These are phyloP conservation scores for Dysdera silvatica DNA, from an alignment of 1,140 invertebrate species.

Conservation along the genomic window DNA sequence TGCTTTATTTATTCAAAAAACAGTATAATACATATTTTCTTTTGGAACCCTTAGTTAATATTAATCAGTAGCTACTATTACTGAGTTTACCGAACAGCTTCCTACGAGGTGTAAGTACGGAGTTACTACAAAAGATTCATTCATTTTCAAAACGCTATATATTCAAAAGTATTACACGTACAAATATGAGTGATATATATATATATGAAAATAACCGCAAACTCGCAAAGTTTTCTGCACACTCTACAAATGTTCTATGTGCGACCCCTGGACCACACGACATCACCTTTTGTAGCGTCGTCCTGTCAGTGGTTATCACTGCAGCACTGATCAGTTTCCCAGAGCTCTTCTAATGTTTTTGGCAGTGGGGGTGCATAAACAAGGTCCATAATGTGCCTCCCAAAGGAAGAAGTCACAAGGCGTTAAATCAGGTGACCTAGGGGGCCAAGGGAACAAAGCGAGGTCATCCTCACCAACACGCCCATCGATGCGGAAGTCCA, in stretches of 20 bases:
- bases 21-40: no score
- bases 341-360: not conserved
- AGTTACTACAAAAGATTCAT: no score
- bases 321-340: not conserved
- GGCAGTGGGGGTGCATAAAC: not conserved
- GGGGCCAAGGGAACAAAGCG: not conserved
- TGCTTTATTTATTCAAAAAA: no score
- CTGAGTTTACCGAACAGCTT: no score
- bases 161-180: no score
- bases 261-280: not conserved
- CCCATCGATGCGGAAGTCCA: conserved; percentile 6
- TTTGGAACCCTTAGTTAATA: no score
- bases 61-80: no score
- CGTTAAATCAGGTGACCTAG: not conserved
- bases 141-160: no score
- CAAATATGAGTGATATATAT: no score
- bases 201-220: conserved; percentile 3
- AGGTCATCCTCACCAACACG: not conserved
- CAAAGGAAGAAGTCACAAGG: not conserved
- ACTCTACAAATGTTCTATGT: not conserved
- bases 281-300: not conserved
- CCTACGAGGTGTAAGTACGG: no score
- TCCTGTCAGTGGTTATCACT: not conserved
- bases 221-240: not conserved
- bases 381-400: not conserved